A percentile compares a stretch with the other conserved stretches of the same genome.
Conservation (phyloP, 2,113 vertebrate species). For the Strigops habroptila region DNA sequence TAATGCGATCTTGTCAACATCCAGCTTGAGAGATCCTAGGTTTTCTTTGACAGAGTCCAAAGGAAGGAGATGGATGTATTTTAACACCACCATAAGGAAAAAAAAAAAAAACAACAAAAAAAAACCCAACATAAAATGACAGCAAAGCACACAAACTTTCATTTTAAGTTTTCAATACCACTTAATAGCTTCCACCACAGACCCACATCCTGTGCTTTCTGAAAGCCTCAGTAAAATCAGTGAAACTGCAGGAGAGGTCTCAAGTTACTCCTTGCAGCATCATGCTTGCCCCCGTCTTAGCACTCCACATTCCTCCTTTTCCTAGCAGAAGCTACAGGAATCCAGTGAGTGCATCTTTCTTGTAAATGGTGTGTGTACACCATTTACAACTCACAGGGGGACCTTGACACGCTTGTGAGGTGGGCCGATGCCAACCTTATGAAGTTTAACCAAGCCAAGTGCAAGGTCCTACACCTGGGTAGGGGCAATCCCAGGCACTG, state of each 20-base stretch:
- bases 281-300: not conserved
- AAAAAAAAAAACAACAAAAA: not conserved
- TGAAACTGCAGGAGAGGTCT: not conserved
- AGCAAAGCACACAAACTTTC: not conserved
- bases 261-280: not conserved
- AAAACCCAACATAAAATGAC: not conserved
- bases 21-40: constrained; percentile 72
- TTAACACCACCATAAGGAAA: not conserved
- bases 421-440: no score
- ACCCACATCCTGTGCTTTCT: not conserved
- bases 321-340: not conserved
- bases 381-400: no score
- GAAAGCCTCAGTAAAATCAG: not conserved
- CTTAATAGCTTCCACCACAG: not conserved
- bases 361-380: not conserved
- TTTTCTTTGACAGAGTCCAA: constrained; percentile 64
- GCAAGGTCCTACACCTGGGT: no score
- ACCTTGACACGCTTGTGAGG: no score
- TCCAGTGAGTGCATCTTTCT: not conserved
- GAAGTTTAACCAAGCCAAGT: no score
- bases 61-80: not conserved
- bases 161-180: not conserved
- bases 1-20: constrained; percentile 84
- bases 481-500: no score
- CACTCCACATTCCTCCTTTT: not conserved